Evolutionary conservation across 2,797 vertebrate genomes (phyloP).

Genomic region (Euphonia xanthogaster): DNA sequence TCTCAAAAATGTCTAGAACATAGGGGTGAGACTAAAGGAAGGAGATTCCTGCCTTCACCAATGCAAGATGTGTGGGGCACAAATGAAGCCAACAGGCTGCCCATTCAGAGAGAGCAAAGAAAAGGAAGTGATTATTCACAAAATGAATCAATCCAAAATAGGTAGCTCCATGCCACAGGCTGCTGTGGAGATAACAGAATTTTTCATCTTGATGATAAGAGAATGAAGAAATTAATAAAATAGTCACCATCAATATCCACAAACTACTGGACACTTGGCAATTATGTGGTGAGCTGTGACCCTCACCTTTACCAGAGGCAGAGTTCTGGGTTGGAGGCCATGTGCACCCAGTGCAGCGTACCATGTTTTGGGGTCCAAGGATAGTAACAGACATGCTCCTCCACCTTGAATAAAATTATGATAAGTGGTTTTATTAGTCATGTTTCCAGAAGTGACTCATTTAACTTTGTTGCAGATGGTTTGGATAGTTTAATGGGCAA

Average conservation of each 20-base stretch:
- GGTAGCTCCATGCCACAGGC: neutral
- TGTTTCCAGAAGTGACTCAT: neutral
- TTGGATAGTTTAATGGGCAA: neutral
- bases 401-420: neutral
- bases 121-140: neutral
- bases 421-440: neutral
- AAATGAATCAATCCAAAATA: neutral
- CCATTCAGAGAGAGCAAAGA: neutral
- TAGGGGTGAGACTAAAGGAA: neutral
- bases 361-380: fast-evolving
- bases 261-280: neutral
- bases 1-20: neutral
- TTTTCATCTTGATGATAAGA: neutral
- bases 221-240: neutral
- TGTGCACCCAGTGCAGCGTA: fast-evolving
- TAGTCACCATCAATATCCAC: neutral
- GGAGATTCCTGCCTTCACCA: neutral
- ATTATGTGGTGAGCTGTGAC: neutral
- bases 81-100: neutral
- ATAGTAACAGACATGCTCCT: fast-evolving
- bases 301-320: neutral
- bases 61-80: fast-evolving
- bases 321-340: neutral
- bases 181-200: neutral
- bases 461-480: neutral